These are phyloP conservation scores for Xestobium rufovillosum DNA, from an alignment of 2,888 invertebrate species.

Conservation along the genomic window DNA sequence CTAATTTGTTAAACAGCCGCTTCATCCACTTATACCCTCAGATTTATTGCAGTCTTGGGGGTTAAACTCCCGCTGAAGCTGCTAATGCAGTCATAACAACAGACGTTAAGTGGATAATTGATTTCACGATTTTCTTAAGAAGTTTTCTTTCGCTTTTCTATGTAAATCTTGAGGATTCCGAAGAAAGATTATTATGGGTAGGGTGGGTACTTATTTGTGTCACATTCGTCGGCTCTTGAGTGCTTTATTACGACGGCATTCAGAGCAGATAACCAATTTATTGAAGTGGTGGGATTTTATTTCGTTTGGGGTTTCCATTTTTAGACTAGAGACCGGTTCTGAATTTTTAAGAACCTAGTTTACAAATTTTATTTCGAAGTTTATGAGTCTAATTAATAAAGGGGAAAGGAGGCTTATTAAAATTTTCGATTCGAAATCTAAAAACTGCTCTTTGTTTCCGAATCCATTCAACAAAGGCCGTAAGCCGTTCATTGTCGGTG, in stretches of 20 bases:
- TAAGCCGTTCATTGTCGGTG: no score
- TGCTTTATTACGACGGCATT: slow-evolving; percentile 30
- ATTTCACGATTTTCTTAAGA: slow-evolving; percentile 26
- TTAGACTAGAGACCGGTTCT: no score
- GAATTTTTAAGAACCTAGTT: slow-evolving; percentile 1
- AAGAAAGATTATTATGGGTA: no score
- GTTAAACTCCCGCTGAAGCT: slow-evolving; percentile 29
- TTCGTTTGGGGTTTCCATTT: slow-evolving; percentile 40
- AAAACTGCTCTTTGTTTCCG: no score
- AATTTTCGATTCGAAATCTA: no score
- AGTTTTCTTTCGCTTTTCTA: slow-evolving; percentile 19
- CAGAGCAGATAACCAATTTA: slow-evolving; percentile 37
- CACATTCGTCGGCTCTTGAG: no score
- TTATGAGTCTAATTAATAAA: no score
- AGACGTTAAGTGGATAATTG: slow-evolving; percentile 29
- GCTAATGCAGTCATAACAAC: slow-evolving; percentile 33
- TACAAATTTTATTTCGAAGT: neutral
- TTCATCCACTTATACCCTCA: slow-evolving; percentile 39
- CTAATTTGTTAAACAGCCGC: slow-evolving; percentile 42
- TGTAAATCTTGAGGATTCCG: no score
- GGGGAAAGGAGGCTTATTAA: no score
- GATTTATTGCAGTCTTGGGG: slow-evolving; percentile 37
- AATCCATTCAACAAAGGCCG: no score
- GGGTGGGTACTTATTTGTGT: no score
- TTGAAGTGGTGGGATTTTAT: slow-evolving; percentile 39